Evolutionary conservation across 2,888 invertebrate genomes (phyloP).

Genomic region (Agrotis clavis): DNA sequence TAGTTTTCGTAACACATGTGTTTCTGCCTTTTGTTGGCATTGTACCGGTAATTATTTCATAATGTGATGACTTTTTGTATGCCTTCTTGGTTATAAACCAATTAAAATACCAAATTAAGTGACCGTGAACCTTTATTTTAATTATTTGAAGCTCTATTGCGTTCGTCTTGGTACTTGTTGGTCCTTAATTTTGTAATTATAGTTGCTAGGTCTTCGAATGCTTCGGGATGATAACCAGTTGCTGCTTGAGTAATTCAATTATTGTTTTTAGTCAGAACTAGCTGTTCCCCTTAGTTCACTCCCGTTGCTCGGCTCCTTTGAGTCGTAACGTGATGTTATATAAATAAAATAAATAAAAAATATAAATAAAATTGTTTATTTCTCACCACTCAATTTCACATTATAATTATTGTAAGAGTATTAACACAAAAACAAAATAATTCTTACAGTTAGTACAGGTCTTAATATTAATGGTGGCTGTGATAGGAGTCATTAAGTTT

Average conservation of each 20-base stretch:
- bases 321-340: no score
- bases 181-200: constrained; percentile 65
- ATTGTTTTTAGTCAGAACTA: no score
- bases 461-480: no score
- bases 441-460: no score
- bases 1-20: constrained; percentile 77
- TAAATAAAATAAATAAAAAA: no score
- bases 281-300: no score
- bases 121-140: constrained; percentile 83
- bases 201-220: constrained; percentile 10
- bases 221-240: neutral
- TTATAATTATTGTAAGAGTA: no score
- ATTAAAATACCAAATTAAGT: constrained; percentile 79
- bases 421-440: no score
- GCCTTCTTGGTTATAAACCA: constrained; percentile 78
- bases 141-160: constrained; percentile 71
- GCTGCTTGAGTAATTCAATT: neutral
- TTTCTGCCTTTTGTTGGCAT: constrained; percentile 70
- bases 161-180: constrained; percentile 73
- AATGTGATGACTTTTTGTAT: constrained; percentile 74
- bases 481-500: no score
- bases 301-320: no score
- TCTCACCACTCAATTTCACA: no score
- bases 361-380: no score
- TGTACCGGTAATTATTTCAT: constrained; percentile 82